Evolutionary conservation across 1,140 invertebrate species (phyloP), one percentile per base, ranked within the genome.

Genomic region (Leptonema lineaticorne): DNA sequence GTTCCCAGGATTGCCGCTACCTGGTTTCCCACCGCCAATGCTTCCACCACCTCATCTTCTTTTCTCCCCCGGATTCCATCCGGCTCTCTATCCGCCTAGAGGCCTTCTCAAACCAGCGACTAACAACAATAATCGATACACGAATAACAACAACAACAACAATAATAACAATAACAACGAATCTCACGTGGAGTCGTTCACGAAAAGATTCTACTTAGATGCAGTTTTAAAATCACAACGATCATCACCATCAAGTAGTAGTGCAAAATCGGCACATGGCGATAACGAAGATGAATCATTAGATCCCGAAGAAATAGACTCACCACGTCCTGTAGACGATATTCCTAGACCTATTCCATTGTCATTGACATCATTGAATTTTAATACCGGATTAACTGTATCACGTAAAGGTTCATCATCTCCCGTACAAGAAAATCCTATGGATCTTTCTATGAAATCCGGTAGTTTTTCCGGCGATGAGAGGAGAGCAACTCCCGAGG

Each of bases 401-500:
- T 68, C 65, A 1, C 50, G 81, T 53, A 77, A 78, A 72, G 78
- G 77, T 5, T 82, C 81, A 1, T 79, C 80, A 65, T 83, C 81
- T 14, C 80, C 80, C 0, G 60, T 85, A 5, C 86, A 88, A 76
- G 89, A 92, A 63, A 87, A 90, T 74, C 91, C 91, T n/a, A 92
- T 93, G 72, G 91, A 93, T 75, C 78, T 93, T 41, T 90, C 89
- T 3, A 88, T 91, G 78, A 90, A 89, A 74, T 84, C 84, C 2
- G 80, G 82, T 29, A 84, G 84, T 20, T 79, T 81, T 37, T 80
- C 81, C 14, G 82, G 81, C 72, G 81, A 80, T 2, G 80, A 79
- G 11, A 73, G 82, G 72, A 75, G 78, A 74, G 60, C 84, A 9
- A 71, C 76, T 0, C 78, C 78, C 18, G 81, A 81, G 53, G 70